Conservation (phyloP, 2,797 vertebrate species). For the Numenius phaeopus region DNA sequence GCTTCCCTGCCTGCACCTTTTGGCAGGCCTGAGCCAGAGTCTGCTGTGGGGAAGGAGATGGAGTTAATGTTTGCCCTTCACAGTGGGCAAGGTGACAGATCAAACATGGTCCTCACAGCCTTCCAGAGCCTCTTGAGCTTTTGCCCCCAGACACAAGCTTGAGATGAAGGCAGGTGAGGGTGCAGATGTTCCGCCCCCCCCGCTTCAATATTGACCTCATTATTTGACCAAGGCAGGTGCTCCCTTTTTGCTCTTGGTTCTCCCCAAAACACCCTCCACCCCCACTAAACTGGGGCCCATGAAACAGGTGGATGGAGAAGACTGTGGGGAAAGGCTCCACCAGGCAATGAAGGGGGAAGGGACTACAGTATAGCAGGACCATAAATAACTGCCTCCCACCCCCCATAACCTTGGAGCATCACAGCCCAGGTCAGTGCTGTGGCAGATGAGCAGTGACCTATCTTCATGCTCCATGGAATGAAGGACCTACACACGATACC, state of each 20-base stretch:
- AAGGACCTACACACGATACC: accelerated
- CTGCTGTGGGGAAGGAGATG: background rate
- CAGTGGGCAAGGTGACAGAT: background rate
- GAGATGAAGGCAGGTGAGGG: background rate
- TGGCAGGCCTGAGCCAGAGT: background rate
- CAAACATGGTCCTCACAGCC: background rate
- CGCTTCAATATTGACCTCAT: accelerated
- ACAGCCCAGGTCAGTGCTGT: background rate
- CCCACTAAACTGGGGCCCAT: accelerated
- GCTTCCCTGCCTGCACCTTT: background rate
- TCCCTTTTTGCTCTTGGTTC: background rate
- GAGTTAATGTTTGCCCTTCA: background rate
- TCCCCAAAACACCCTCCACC: too few relatives aligned
- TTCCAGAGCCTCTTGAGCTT: background rate
- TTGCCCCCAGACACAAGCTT: background rate
- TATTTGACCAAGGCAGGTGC: too few relatives aligned
- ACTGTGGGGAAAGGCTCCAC: accelerated
- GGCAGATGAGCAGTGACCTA: background rate
- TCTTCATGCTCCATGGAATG: background rate
- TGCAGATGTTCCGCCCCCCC: background rate
- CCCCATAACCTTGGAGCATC: background rate
- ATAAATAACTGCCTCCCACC: background rate
- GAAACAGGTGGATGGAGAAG: background rate
- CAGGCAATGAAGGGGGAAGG: accelerated
- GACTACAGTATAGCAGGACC: background rate